Conservation (phyloP, 2,797 vertebrate species). For the Cryptoprocta ferox region DNA sequence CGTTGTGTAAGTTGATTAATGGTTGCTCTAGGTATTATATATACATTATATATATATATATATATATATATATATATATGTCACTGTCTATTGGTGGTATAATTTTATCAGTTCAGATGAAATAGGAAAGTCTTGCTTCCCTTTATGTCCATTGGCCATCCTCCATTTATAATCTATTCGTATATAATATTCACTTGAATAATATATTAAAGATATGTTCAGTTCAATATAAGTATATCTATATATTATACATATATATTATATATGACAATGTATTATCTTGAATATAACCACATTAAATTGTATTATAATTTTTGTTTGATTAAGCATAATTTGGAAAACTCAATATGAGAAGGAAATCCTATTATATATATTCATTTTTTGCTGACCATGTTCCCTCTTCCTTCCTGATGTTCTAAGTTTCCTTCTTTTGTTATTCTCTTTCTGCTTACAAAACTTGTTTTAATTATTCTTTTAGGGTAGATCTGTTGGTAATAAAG, state of each 20-base stretch:
- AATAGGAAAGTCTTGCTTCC: neutral
- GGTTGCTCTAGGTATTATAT: neutral
- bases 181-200: too few relatives aligned
- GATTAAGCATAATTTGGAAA: neutral
- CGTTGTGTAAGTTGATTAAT: neutral
- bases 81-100: neutral
- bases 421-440: neutral
- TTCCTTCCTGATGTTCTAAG: neutral
- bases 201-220: too few relatives aligned
- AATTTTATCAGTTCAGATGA: neutral
- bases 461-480: neutral
- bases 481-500: neutral
- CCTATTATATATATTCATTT: neutral
- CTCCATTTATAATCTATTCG: neutral
- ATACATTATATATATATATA: too few relatives aligned
- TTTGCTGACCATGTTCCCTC: neutral
- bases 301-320: neutral
- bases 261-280: neutral
- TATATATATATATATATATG: too few relatives aligned
- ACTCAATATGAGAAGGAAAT: neutral
- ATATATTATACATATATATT: too few relatives aligned
- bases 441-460: neutral
- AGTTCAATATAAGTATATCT: too few relatives aligned
- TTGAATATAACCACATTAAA: neutral
- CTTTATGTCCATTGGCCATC: neutral